These are phyloP conservation scores for Neotoxoptera formosana DNA, from an alignment of 1,140 invertebrate genomes.

Conservation along the genomic window DNA sequence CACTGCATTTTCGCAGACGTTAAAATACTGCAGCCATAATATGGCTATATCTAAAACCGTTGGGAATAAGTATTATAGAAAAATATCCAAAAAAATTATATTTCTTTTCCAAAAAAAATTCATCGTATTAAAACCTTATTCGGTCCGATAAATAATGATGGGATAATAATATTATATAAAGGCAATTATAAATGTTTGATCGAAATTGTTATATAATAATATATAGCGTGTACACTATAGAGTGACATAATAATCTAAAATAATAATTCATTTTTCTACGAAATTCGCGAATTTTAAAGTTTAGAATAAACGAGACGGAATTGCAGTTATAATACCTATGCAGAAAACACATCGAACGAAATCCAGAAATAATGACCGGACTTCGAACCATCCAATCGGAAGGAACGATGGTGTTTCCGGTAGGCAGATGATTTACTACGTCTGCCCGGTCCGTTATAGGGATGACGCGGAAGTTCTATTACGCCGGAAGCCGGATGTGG, in stretches of 20 bases:
- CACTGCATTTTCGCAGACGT: too few relatives aligned
- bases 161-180: too few relatives aligned
- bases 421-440: conserved; percentile 40
- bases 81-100: too few relatives aligned
- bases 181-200: too few relatives aligned
- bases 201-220: too few relatives aligned
- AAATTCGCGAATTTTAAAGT: background rate
- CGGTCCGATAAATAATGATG: too few relatives aligned
- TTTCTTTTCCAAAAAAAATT: too few relatives aligned
- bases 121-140: too few relatives aligned
- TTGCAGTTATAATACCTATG: background rate
- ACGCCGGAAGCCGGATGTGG: conserved; percentile 45
- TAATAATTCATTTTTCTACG: background rate
- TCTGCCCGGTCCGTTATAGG: background rate
- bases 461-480: conserved; percentile 49
- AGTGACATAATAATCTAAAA: background rate
- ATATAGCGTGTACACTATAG: background rate
- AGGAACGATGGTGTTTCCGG: conserved; percentile 44
- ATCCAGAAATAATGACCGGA: conserved; percentile 49
- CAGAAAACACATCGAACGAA: background rate
- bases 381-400: conserved; percentile 38
- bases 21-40: too few relatives aligned
- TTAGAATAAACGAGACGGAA: background rate
- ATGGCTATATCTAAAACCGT: too few relatives aligned
- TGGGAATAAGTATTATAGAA: too few relatives aligned